A percentile compares a stretch with the other conserved stretches of the same genome.
These are phyloP conservation scores for Steinernema khuongi DNA, from an alignment of 1,140 invertebrate species.

Conservation along the genomic window DNA sequence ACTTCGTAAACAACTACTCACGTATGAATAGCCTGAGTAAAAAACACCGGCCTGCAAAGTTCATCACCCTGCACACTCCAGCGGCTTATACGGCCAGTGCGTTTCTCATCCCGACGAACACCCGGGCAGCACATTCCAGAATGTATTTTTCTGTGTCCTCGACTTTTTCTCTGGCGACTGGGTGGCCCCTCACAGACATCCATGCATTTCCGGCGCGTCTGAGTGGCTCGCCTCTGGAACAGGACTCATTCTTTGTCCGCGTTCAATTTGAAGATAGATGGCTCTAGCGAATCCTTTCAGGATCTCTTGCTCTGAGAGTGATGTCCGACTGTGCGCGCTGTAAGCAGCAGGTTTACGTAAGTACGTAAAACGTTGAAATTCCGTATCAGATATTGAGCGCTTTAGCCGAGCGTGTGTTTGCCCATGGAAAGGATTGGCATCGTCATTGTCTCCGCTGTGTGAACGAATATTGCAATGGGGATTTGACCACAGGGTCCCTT, in stretches of 20 bases:
- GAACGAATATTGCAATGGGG: constrained; percentile 74
- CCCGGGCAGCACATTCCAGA: neutral
- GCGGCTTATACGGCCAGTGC: neutral
- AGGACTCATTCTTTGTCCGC: neutral
- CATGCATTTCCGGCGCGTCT: neutral
- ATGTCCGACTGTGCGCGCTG: constrained; percentile 6
- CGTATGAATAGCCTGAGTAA: neutral
- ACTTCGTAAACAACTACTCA: neutral
- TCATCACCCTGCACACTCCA: neutral
- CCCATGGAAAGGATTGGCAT: constrained; percentile 86
- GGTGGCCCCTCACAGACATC: neutral
- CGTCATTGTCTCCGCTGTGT: constrained; percentile 79
- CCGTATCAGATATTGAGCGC: constrained; percentile 51
- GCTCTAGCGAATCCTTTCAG: neutral
- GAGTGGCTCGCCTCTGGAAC: neutral
- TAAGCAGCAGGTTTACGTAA: neutral
- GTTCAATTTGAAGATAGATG: neutral
- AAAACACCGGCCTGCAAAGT: neutral
- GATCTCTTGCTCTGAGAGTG: too few species aligned
- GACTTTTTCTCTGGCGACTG: too few species aligned
- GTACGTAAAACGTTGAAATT: neutral
- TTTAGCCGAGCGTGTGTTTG: constrained; percentile 81
- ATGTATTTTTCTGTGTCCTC: too few species aligned
- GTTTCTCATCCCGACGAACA: neutral
- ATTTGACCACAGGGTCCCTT: constrained; percentile 79